phyloP scores from a whole-genome alignment of 2,888 invertebrate genomes.

The Eremobia ochroleuca region DNA sequence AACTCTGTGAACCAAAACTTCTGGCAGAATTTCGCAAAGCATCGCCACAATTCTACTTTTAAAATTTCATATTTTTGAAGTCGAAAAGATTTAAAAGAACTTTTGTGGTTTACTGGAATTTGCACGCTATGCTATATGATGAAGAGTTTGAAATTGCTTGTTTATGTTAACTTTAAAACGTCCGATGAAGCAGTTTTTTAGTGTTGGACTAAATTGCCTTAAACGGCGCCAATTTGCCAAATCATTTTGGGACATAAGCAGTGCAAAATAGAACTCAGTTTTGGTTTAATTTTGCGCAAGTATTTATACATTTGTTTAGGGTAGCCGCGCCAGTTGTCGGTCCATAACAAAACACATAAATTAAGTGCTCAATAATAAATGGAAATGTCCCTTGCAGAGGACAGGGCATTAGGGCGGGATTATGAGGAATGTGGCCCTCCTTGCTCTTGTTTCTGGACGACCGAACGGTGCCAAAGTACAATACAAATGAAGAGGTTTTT shows the following conservation, averaged over 20 bases:
- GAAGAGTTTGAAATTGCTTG: slow-evolving; percentile 71
- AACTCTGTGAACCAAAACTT: slow-evolving; percentile 34
- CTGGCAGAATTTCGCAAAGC: slow-evolving; percentile 39
- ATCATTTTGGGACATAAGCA: slow-evolving; percentile 58
- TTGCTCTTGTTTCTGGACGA: slow-evolving; percentile 76
- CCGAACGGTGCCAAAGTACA: slow-evolving; percentile 63
- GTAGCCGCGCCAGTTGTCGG: slow-evolving; percentile 84
- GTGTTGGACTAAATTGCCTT: slow-evolving; percentile 60
- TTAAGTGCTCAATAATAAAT: slow-evolving; percentile 92
- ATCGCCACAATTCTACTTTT: slow-evolving; percentile 76
- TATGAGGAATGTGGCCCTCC: slow-evolving; percentile 87
- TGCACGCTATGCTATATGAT: slow-evolving; percentile 49
- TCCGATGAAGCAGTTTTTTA: slow-evolving; percentile 81
- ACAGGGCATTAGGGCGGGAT: slow-evolving; percentile 91
- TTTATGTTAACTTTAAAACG: slow-evolving; percentile 78
- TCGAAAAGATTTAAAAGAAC: slow-evolving; percentile 75
- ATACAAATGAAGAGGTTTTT: slow-evolving; percentile 68
- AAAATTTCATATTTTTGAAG: slow-evolving; percentile 71
- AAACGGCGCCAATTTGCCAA: slow-evolving; percentile 48
- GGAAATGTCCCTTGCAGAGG: slow-evolving; percentile 91
- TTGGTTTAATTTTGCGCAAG: slow-evolving; percentile 31
- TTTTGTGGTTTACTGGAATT: slow-evolving; percentile 63
- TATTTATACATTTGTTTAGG: slow-evolving; percentile 73
- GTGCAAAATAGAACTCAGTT: slow-evolving; percentile 59
- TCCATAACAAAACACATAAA: slow-evolving; percentile 92